Evolutionary conservation across 2,113 vertebrate genomes (phyloP).

Genomic region (Melozone crissalis): DNA sequence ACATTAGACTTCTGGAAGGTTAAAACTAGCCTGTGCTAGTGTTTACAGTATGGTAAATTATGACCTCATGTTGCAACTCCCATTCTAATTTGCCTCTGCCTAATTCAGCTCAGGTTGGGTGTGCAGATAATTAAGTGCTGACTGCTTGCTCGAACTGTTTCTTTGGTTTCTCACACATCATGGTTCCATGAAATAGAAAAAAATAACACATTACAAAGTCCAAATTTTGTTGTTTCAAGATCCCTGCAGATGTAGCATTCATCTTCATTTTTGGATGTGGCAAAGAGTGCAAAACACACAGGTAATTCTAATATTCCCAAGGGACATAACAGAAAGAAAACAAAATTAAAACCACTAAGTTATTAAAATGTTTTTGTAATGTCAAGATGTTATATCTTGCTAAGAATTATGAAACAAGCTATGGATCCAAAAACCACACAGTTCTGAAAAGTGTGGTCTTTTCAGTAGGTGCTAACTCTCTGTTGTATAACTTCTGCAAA

Average conservation of each 20-base stretch:
- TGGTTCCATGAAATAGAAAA: background rate
- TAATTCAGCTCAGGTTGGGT: background rate
- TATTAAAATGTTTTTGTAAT: background rate
- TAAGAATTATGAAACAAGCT: background rate
- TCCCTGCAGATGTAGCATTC: background rate
- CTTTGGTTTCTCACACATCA: background rate
- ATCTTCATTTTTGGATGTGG: background rate
- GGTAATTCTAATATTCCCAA: background rate
- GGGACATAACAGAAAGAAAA: background rate
- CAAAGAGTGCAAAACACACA: background rate
- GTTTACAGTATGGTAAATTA: background rate
- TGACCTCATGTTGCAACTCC: background rate
- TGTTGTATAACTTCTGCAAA: background rate
- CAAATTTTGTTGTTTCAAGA: background rate
- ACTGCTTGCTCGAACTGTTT: background rate
- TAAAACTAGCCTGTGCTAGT: background rate
- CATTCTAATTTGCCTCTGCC: background rate
- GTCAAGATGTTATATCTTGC: background rate
- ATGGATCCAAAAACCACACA: background rate
- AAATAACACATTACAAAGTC: background rate
- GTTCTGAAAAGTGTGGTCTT: background rate
- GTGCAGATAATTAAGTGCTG: background rate
- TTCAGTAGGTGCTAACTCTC: background rate
- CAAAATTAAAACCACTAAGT: background rate
- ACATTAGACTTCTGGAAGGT: background rate